Base-by-base conservation (phyloP, 2,113 vertebrate genomes). In the Myodes glareolus region DNA sequence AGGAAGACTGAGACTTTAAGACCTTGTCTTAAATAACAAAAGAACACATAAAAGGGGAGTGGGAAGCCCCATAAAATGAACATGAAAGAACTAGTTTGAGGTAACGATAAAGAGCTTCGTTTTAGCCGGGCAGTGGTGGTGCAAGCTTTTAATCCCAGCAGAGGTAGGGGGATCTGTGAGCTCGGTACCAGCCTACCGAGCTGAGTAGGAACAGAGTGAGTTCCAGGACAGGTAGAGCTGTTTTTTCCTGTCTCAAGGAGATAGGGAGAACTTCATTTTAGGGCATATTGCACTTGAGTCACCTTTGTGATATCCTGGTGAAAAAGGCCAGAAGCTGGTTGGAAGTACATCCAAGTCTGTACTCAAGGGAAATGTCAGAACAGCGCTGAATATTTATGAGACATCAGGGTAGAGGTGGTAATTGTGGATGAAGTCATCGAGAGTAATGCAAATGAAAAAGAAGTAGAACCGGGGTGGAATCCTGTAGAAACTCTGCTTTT, bases 361-460 rank as follows among this genome's bases (percentile, higher is more conserved):
- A 75, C 45, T 93, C 63, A 70, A 96, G 82, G 97, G 78, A 90
- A 90, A 86, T 80, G 58, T 91, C 29, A 91, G 78, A 87, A 67
- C 36, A 80, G 39, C 2, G 3, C 10, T 90, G 78, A 93, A 95
- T 94, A 96, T 93, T 81, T 75, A 76, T 72, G 70, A 92, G 42
- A 76, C 89, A 42, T 94, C 90, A 67, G 10, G 31, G 23, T 86
- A 73, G 81, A 94, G 36, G 77, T 70, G 47, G n/a, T 91, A 68
- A 90, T 91, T 94, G 58, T 92, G 7, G 13, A 47, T 95, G 47
- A 87, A 90, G 75, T 91, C 73, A 55, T 91, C 33, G n/a, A 82
- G 63, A 92, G 72, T 82, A 80, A 67, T 84, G 72, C 68, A 97
- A 39, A 93, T 84, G 88, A 86, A 85, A 93, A 96, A 90, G 85